These are phyloP conservation scores for Dicaeum eximium DNA, from an alignment of 2,113 vertebrate genomes.

Conservation along the genomic window DNA sequence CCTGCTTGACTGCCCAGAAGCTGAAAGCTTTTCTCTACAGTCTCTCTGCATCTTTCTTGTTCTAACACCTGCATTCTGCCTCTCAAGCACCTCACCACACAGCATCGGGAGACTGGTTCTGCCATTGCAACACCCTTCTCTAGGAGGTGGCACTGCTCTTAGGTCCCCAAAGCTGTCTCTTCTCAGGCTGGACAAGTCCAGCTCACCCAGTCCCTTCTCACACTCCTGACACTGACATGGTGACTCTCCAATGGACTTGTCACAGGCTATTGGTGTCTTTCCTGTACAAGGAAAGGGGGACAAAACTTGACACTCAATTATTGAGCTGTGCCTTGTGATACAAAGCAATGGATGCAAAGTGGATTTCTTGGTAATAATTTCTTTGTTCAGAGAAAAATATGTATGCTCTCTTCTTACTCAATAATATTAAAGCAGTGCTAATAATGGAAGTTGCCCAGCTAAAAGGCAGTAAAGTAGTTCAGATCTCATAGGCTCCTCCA, in stretches of 20 bases:
- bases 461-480: background rate
- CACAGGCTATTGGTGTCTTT: background rate
- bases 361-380: background rate
- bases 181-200: background rate
- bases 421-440: background rate
- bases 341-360: background rate
- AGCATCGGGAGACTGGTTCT: background rate
- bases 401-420: background rate
- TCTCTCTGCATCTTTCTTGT: background rate
- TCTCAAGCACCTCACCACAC: accelerated
- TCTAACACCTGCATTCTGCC: background rate
- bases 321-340: background rate
- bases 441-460: background rate
- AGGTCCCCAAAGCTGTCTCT: background rate
- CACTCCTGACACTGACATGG: background rate
- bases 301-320: background rate
- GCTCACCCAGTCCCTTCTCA: background rate
- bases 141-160: background rate
- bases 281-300: background rate
- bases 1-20: accelerated
- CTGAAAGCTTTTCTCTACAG: background rate
- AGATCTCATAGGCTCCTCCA: background rate
- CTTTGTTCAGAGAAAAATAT: background rate
- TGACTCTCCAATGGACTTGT: background rate
- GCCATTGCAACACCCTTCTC: background rate